Base-by-base conservation (phyloP, 2,797 vertebrate species). In the Coracias cyanogaster region DNA sequence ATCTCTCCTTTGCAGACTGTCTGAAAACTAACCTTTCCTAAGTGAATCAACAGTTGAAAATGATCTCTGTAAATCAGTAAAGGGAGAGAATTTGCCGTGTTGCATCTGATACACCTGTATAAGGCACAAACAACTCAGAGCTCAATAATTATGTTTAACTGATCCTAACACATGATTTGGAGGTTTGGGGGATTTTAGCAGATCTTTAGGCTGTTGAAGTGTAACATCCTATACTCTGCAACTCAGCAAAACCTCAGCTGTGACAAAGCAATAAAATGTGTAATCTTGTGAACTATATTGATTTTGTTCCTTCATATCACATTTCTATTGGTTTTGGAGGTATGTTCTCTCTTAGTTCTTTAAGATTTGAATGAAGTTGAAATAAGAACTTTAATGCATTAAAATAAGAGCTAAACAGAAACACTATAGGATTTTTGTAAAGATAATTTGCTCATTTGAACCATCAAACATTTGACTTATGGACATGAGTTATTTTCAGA, bases 1-100 rank as follows among this genome's bases (percentile, higher is more conserved):
- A 95, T 95, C 97, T 91, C 76, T 67, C 26, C 82, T 90, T 89
- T 90, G 90, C 82, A 94, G 95, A 91, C 82, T 28, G 39, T 54
- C 49, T 94, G 51, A 91, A 83, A 33, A 66, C 60, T 93, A 93
- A 22, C 46, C 72, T 91, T 93, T 86, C 78, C 72, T 31, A 22
- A 81, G 84, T 55, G 74, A 96, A 97, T 52, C 90, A 95, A 86
- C 52, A 72, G 76, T 8, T 82, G 62, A 64, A 96, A 94, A 84
- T 48, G 16, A 65, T 77, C 76, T 78, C 65, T 93, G 72, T 86
- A 90, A 94, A 87, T 94, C 76, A 96, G 70, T 80, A 89, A 95
- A 93, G 62, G 28, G 25, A 65, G 54, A 79, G 52, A 71, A 89
- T 60, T 92, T 82, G 49, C 77, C 17, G 1, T 71, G 20, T 72